phyloP scores from a whole-genome alignment of 2,797 vertebrate species.

The Macroramphosus scolopax region DNA sequence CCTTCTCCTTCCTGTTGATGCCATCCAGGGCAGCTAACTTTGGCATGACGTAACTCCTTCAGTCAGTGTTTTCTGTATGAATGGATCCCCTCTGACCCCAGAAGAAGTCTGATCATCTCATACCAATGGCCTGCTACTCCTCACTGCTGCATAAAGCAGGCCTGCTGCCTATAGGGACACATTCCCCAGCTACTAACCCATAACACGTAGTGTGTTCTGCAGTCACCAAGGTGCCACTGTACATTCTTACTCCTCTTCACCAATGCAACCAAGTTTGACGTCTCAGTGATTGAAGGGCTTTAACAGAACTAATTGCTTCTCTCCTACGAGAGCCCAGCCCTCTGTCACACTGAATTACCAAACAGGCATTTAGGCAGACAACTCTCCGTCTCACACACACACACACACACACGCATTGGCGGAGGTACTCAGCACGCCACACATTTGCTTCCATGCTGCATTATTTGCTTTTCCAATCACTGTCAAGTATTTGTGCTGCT shows the following conservation, averaged over 20 bases:
- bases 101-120: no score
- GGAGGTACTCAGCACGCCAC: slow-evolving; percentile 3
- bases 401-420: slow-evolving; percentile 7
- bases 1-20: no score
- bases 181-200: no score
- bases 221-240: no score
- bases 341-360: slow-evolving; percentile 45
- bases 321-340: no score
- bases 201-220: not conserved
- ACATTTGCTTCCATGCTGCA: slow-evolving; percentile 9
- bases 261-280: slow-evolving; percentile 9
- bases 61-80: no score
- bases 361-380: slow-evolving; percentile 26
- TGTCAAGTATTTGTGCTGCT: slow-evolving; percentile 24
- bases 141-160: no score
- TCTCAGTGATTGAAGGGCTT: slow-evolving; percentile 32
- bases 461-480: slow-evolving; percentile 33
- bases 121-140: no score
- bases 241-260: slow-evolving; percentile 19
- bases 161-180: no score
- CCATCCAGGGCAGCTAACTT: no score
- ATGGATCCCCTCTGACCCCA: no score
- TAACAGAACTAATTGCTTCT: slow-evolving; percentile 42
- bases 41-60: no score
- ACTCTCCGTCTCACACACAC: slow-evolving; percentile 18